A percentile compares a stretch with the other conserved stretches of the same genome.
Evolutionary conservation across 2,888 invertebrate species (phyloP).

Genomic region (Allophyes oxyacanthae): DNA sequence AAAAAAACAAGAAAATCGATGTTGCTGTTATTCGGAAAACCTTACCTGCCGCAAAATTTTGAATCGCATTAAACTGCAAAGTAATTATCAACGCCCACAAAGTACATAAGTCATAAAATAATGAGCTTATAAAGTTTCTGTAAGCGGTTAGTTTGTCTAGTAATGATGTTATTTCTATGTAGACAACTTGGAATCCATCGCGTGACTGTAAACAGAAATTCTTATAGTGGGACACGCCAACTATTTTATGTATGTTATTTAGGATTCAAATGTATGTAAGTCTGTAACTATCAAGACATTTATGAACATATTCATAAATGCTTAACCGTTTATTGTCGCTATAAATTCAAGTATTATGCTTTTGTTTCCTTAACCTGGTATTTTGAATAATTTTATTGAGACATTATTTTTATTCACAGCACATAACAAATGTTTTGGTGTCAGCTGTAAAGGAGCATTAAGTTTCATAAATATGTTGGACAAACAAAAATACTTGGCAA

Average conservation of each 20-base stretch:
- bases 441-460: slow-evolving; percentile 18
- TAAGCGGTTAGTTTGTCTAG: slow-evolving; percentile 57
- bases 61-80: slow-evolving; percentile 14
- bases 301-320: slow-evolving; percentile 57
- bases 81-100: slow-evolving; percentile 28
- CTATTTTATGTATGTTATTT: slow-evolving; percentile 65
- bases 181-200: slow-evolving; percentile 76
- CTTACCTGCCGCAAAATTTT: no score
- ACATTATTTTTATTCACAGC: slow-evolving; percentile 44
- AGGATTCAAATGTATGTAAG: slow-evolving; percentile 55
- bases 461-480: slow-evolving; percentile 7
- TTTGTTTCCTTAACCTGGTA: slow-evolving; percentile 37
- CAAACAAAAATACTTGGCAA: slow-evolving; percentile 3
- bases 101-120: slow-evolving; percentile 39
- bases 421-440: slow-evolving; percentile 16
- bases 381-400: slow-evolving; percentile 50
- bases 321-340: slow-evolving; percentile 46
- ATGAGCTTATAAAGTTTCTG: slow-evolving; percentile 49
- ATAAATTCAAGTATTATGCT: slow-evolving; percentile 49
- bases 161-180: slow-evolving; percentile 73
- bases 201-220: slow-evolving; percentile 80
- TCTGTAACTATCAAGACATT: slow-evolving; percentile 48
- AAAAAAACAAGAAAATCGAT: no score
- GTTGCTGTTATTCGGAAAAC: no score
- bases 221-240: slow-evolving; percentile 71